Evolutionary conservation across 2,888 invertebrate species (phyloP).

Genomic region (Andrena marginata): DNA sequence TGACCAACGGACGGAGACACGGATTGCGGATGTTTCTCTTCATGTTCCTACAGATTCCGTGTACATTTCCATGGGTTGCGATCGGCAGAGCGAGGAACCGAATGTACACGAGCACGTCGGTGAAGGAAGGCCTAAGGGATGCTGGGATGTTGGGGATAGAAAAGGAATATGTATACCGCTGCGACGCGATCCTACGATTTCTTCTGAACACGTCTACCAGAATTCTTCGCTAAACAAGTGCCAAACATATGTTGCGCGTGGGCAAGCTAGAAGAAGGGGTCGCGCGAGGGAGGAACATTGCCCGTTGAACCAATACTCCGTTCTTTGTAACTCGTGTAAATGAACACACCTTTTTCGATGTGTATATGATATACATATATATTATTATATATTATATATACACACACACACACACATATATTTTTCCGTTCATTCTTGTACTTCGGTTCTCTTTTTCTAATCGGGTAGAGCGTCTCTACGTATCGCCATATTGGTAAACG

Average conservation of each 20-base stretch:
- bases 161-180: background rate
- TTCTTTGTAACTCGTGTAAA: slow-evolving; percentile 63
- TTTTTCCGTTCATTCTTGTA: slow-evolving; percentile 53
- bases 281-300: slow-evolving; percentile 29
- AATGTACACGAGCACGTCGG: background rate
- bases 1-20: slow-evolving; percentile 46
- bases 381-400: no score
- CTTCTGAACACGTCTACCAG: slow-evolving; percentile 25
- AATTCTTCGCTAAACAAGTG: slow-evolving; percentile 66
- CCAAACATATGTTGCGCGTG: slow-evolving; percentile 64
- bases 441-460: slow-evolving; percentile 58
- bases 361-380: slow-evolving; percentile 60
- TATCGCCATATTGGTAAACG: slow-evolving; percentile 37
- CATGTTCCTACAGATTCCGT: slow-evolving; percentile 62
- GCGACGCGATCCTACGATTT: slow-evolving; percentile 9
- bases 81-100: background rate
- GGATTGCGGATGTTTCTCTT: slow-evolving; percentile 53
- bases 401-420: slow-evolving; percentile 9
- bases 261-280: slow-evolving; percentile 55
- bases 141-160: slow-evolving; percentile 1
- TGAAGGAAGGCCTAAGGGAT: slow-evolving; percentile 59
- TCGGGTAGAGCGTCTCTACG: slow-evolving; percentile 43
- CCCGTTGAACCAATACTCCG: slow-evolving; percentile 62
- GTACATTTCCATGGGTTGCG: slow-evolving; percentile 39
- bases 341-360: slow-evolving; percentile 56